A percentile compares a stretch with the other conserved stretches of the same genome.
phyloP scores from a whole-genome alignment of 2,113 vertebrate genomes.

The Mixornis gularis region DNA sequence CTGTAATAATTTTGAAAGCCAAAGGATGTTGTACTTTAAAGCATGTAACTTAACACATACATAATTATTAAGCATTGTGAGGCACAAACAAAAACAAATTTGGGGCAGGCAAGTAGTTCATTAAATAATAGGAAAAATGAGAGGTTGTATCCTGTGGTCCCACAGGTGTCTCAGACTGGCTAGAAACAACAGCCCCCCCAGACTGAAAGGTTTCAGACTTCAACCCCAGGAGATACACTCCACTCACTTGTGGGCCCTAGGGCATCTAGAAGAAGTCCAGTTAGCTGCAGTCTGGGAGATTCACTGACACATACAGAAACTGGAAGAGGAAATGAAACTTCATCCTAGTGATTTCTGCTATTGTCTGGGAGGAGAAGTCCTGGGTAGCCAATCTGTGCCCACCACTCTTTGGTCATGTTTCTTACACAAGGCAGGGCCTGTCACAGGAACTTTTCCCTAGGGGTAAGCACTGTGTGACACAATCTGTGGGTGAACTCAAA shows the following conservation, averaged over 20 bases:
- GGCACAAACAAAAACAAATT: neutral
- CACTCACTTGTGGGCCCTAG: neutral
- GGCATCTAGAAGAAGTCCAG: neutral
- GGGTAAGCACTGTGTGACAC: neutral
- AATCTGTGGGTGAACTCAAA: neutral
- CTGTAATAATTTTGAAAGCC: neutral
- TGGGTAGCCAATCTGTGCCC: neutral
- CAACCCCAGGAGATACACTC: neutral
- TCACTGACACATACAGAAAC: neutral
- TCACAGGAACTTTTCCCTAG: accelerated
- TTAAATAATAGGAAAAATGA: neutral
- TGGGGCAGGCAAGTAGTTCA: neutral
- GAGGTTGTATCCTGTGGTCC: neutral
- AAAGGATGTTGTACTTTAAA: neutral
- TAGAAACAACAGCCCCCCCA: neutral
- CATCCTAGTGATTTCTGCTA: neutral
- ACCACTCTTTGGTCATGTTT: neutral
- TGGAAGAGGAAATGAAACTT: neutral
- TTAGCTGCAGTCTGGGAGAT: neutral
- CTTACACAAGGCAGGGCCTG: neutral
- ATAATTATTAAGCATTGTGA: neutral
- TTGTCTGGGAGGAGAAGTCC: neutral
- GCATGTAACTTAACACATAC: neutral
- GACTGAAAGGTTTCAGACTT: neutral
- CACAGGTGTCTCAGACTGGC: neutral